Evolutionary conservation across 2,113 vertebrate genomes (phyloP).

Genomic region (Grus americana): DNA sequence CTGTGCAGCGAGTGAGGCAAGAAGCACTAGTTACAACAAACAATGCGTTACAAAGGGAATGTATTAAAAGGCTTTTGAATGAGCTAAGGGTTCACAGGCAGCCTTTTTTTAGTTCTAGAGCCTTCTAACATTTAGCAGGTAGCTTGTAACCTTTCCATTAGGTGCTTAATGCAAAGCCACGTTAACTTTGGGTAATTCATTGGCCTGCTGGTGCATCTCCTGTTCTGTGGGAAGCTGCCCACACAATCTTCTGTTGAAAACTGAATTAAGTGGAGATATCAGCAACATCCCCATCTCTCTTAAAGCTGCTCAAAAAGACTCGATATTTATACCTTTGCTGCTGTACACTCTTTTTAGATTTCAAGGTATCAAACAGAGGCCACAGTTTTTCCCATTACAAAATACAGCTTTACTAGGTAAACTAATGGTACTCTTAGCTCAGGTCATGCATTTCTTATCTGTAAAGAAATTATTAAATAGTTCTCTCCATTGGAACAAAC

Average conservation of each 20-base stretch:
- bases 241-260: background rate
- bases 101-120: background rate
- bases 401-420: background rate
- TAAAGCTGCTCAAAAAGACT: background rate
- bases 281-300: background rate
- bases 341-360: background rate
- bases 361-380: background rate
- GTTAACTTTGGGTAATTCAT: background rate
- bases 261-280: background rate
- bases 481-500: background rate
- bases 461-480: background rate
- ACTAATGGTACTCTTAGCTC: background rate
- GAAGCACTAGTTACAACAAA: background rate
- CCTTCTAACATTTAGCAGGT: background rate
- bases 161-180: background rate
- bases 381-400: background rate
- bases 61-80: background rate
- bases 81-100: background rate
- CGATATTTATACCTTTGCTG: background rate
- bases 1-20: background rate
- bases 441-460: background rate
- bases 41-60: background rate
- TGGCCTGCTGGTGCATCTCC: background rate
- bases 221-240: background rate
- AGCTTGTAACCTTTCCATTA: background rate